Conservation (phyloP, 2,113 vertebrate species). For the Lipotes vexillifer region DNA sequence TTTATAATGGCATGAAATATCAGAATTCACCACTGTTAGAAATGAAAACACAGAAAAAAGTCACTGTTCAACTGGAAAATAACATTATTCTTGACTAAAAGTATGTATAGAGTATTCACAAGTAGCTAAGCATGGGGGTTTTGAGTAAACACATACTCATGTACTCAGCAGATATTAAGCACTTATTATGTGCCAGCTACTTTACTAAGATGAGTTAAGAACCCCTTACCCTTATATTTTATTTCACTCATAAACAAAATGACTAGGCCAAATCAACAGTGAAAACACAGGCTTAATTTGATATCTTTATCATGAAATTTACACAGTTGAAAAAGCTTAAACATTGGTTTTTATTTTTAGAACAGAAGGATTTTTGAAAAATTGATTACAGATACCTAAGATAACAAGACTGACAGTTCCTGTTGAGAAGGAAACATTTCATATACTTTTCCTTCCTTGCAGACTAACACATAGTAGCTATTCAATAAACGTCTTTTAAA, state of each 20-base stretch:
- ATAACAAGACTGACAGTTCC: neutral
- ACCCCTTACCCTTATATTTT: neutral
- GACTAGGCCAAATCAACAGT: neutral
- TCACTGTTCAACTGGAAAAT: slow-evolving; percentile 35
- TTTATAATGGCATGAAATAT: slow-evolving; percentile 91
- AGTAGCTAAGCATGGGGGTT: neutral
- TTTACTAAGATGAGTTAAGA: neutral
- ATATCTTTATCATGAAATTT: neutral
- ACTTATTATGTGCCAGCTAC: neutral
- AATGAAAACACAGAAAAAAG: slow-evolving; percentile 51
- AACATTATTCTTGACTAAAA: neutral
- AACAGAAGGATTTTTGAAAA: slow-evolving; percentile 5
- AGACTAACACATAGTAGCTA: neutral
- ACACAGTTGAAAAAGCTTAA: neutral
- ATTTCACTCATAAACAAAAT: neutral
- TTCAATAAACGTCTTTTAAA: neutral
- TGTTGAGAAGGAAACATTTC: neutral
- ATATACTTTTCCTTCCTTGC: neutral
- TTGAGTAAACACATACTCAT: neutral
- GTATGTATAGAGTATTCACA: neutral
- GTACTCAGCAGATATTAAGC: neutral
- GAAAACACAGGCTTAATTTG: neutral
- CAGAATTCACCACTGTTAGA: slow-evolving; percentile 89
- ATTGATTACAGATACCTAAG: neutral
- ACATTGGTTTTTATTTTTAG: neutral